phyloP scores from a whole-genome alignment of 2,888 invertebrate species.

The Papilio elwesi region DNA sequence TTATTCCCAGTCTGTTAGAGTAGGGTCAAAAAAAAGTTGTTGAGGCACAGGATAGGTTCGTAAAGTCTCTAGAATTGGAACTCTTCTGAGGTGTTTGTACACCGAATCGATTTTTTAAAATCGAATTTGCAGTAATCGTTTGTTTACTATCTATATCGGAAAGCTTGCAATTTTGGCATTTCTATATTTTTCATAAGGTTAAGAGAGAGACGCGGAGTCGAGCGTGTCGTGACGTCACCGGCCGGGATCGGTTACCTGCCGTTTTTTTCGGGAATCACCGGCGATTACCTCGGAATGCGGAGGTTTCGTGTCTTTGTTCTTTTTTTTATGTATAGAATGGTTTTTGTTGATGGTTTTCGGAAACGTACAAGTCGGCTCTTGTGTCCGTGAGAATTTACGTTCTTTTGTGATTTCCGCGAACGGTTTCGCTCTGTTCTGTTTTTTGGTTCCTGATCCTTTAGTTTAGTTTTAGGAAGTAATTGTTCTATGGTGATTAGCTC shows the following conservation, averaged over 20 bases:
- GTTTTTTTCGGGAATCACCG: slow-evolving; percentile 55
- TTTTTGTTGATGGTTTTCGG: slow-evolving; percentile 45
- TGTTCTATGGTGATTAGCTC: slow-evolving; percentile 2
- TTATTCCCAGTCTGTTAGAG: no score
- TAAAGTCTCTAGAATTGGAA: no score
- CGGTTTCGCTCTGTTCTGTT: slow-evolving; percentile 39
- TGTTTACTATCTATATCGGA: no score
- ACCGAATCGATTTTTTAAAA: no score
- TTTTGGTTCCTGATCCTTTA: slow-evolving; percentile 4
- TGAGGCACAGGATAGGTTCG: no score
- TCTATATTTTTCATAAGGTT: slow-evolving; percentile 11
- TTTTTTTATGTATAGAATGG: slow-evolving; percentile 45
- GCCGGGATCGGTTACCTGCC: slow-evolving; percentile 50
- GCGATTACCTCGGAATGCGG: slow-evolving; percentile 60
- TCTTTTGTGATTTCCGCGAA: slow-evolving; percentile 46
- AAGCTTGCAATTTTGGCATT: neutral
- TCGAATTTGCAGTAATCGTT: no score
- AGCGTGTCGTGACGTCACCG: slow-evolving; percentile 50
- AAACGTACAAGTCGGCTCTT: slow-evolving; percentile 29
- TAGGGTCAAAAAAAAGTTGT: no score
- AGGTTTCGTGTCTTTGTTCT: slow-evolving; percentile 47
- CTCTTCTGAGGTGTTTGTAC: no score
- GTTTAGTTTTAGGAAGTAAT: slow-evolving; percentile 16
- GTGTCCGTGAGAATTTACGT: slow-evolving; percentile 49
- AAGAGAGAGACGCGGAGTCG: neutral